phyloP scores from a whole-genome alignment of 2,888 invertebrate genomes.

The Spodoptera littoralis region DNA sequence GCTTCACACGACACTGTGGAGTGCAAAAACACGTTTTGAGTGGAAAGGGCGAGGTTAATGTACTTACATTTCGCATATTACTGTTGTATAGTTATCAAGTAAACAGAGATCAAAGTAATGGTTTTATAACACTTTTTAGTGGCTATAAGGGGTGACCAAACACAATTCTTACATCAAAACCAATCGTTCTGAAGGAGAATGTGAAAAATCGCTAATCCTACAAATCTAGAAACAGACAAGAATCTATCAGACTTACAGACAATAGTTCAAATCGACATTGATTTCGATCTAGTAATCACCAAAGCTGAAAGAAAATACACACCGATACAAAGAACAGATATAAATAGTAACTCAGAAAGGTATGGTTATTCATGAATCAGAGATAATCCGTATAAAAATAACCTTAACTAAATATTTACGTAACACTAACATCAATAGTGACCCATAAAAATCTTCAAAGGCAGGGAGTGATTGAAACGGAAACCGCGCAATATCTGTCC shows the following conservation, averaged over 20 bases:
- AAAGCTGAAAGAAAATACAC: too few relatives aligned
- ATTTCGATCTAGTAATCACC: too few relatives aligned
- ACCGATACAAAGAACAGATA: too few relatives aligned
- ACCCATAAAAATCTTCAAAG: conserved; percentile 31
- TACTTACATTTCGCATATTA: background rate
- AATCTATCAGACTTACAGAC: too few relatives aligned
- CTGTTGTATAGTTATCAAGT: background rate
- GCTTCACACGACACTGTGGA: conserved; percentile 5
- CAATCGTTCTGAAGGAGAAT: too few relatives aligned
- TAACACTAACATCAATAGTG: conserved; percentile 26
- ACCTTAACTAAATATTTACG: conserved; percentile 31
- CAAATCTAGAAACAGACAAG: too few relatives aligned
- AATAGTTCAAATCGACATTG: too few relatives aligned
- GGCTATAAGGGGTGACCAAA: too few relatives aligned
- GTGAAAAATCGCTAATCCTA: too few relatives aligned
- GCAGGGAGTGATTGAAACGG: conserved; percentile 31
- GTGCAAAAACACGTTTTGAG: conserved; percentile 3
- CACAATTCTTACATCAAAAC: too few relatives aligned
- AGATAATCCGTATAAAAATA: conserved; percentile 26
- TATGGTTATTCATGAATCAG: background rate
- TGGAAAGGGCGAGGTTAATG: background rate
- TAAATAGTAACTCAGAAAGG: background rate
- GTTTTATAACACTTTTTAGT: too few relatives aligned
- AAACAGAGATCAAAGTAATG: too few relatives aligned
- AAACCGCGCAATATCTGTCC: conserved; percentile 34